Conservation (phyloP, 2,113 vertebrate species). For the Numenius arquata region DNA sequence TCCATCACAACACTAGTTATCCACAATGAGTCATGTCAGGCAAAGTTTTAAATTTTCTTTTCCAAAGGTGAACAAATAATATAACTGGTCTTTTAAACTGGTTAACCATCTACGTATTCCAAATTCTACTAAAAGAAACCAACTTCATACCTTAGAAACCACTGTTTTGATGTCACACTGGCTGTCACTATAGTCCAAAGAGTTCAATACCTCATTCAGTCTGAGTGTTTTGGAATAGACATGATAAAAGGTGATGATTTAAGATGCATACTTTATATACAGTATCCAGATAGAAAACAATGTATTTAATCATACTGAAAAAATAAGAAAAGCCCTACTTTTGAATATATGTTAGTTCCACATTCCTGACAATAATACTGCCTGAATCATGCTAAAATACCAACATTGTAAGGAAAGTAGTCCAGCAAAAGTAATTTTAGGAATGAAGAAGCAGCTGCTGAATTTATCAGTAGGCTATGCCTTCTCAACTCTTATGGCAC, state of each 20-base stretch:
- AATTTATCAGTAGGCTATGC: not conserved
- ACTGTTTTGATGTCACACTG: not conserved
- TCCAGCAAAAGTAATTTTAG: not conserved
- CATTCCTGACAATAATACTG: not conserved
- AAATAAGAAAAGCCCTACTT: not conserved
- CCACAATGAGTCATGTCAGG: not conserved
- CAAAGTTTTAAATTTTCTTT: not conserved
- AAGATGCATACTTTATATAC: not conserved
- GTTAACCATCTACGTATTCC: not conserved
- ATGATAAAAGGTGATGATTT: not conserved
- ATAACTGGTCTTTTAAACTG: not conserved
- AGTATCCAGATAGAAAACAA: not conserved
- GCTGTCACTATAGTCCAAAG: not conserved
- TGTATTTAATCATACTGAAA: not conserved
- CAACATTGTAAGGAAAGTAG: not conserved
- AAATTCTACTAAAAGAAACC: not conserved
- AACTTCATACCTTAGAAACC: not conserved
- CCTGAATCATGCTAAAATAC: not conserved
- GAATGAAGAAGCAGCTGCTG: constrained; percentile 44
- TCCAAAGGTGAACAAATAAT: not conserved
- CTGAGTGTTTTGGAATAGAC: not conserved
- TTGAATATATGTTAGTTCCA: not conserved
- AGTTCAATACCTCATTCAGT: not conserved
- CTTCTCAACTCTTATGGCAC: not conserved
- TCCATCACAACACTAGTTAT: not conserved